phyloP scores from a whole-genome alignment of 2,797 vertebrate species.

The Mormyrops attenuatus region DNA sequence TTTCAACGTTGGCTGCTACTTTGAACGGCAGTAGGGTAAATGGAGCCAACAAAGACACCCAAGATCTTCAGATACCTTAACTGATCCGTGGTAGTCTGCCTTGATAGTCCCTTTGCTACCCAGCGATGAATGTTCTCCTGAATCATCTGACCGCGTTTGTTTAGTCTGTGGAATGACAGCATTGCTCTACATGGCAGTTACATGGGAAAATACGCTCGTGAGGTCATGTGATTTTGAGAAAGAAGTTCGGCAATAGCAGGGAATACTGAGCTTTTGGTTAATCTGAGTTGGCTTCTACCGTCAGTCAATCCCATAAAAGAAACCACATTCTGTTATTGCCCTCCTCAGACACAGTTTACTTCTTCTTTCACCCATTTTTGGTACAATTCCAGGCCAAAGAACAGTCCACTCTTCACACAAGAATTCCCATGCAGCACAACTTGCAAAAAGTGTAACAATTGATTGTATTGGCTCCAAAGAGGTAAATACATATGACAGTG shows the following conservation, averaged over 20 bases:
- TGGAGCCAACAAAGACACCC: not conserved
- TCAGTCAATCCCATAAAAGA: not conserved
- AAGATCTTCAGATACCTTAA: not conserved
- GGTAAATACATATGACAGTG: not conserved
- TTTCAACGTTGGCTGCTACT: not conserved
- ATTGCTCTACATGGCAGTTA: not conserved
- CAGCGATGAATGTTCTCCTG: not conserved
- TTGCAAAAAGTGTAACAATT: not conserved
- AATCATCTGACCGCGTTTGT: not conserved
- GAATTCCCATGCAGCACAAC: not conserved
- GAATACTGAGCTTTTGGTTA: not conserved
- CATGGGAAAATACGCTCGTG: not conserved
- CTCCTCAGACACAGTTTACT: not conserved
- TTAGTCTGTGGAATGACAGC: not conserved
- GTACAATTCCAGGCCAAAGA: not conserved
- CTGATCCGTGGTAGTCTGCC: not conserved
- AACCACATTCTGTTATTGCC: not conserved
- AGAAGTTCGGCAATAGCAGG: not conserved
- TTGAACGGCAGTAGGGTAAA: not conserved
- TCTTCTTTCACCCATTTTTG: not conserved
- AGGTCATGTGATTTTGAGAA: not conserved
- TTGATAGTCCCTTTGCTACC: not conserved
- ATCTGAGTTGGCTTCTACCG: not conserved
- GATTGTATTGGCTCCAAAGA: not conserved
- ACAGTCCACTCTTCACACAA: not conserved